These are phyloP conservation scores for Oncorhynchus gorbuscha DNA, from an alignment of 2,113 vertebrate genomes.

Conservation along the genomic window DNA sequence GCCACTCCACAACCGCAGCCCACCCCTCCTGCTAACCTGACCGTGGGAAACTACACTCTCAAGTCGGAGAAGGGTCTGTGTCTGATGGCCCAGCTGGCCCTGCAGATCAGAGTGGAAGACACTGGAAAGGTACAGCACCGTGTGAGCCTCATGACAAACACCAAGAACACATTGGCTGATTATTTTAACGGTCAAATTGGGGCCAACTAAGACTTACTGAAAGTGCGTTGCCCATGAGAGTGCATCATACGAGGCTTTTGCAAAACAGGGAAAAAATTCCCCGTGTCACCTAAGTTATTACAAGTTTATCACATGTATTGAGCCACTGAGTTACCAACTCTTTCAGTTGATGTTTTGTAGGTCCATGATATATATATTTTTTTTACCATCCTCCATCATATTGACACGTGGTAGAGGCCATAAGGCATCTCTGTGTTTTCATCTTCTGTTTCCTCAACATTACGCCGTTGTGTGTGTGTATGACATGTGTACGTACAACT, in stretches of 20 bases:
- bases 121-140: slow-evolving; percentile 40
- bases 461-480: not conserved
- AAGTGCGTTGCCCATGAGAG: too few relatives aligned
- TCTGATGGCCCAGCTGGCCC: slow-evolving; percentile 44
- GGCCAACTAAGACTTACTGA: too few relatives aligned
- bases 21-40: slow-evolving; percentile 23
- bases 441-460: not conserved
- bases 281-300: too few relatives aligned
- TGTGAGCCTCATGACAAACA: not conserved
- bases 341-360: too few relatives aligned
- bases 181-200: not conserved
- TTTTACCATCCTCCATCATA: not conserved
- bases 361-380: too few relatives aligned
- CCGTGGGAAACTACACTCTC: slow-evolving; percentile 55
- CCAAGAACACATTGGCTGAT: not conserved
- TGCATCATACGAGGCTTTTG: too few relatives aligned
- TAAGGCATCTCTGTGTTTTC: not conserved
- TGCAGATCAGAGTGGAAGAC: slow-evolving; percentile 57
- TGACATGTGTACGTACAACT: not conserved
- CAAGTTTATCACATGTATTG: too few relatives aligned
- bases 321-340: too few relatives aligned
- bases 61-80: slow-evolving; percentile 2
- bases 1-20: slow-evolving; percentile 3
- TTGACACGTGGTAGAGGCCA: not conserved
- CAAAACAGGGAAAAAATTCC: too few relatives aligned